Evolutionary conservation across 2,797 vertebrate genomes (phyloP), one percentile per base, ranked within the genome.

Genomic region (Myiotriccus ornatus): DNA sequence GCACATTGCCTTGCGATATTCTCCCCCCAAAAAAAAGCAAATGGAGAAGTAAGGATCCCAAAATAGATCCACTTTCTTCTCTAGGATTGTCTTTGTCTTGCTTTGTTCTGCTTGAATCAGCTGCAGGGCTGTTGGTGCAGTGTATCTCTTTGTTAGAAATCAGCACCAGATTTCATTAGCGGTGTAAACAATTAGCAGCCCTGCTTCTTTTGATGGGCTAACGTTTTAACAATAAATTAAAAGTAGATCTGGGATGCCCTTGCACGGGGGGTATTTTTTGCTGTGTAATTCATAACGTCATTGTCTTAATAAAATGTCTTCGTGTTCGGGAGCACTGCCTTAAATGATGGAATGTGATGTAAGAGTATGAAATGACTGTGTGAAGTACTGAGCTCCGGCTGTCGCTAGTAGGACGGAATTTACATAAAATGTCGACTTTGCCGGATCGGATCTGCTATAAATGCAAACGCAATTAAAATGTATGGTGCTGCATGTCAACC

Each of bases 141-240:
- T 83, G 63, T 90, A 56, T 86, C 86, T 95, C 95, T 96, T 96
- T 96, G 96, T 96, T 96, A 93, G 93, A 93, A 89, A 86, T 93
- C 62, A 3, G 43, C 77, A 79, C 35, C 73, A 59, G 75, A 75
- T 95, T 88, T 92, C 68, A 21, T 78, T 81, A 77, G 60, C 85
- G 43, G 73, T 3, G 8, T 88, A 85, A 95, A 84, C 44, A 68
- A 56, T 64, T 53, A 68, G 47, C 32, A 93, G 62, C 63, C 20
- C 10, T 56, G 8, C 60, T 91, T 84, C 47, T 91, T 67, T 52
- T 6, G 18, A 28, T 35, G 46, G 60, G 55, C 22, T 74, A 19
- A 65, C 3, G 12, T 71, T 71, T 90, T 89, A 79, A 94, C 6
- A 91, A 95, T 82, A 95, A 95, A 96, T 65, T 19, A 0, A 76